Evolutionary conservation across 2,113 vertebrate genomes (phyloP), one percentile per base, ranked within the genome.

Genomic region (Archocentrus centrarchus): DNA sequence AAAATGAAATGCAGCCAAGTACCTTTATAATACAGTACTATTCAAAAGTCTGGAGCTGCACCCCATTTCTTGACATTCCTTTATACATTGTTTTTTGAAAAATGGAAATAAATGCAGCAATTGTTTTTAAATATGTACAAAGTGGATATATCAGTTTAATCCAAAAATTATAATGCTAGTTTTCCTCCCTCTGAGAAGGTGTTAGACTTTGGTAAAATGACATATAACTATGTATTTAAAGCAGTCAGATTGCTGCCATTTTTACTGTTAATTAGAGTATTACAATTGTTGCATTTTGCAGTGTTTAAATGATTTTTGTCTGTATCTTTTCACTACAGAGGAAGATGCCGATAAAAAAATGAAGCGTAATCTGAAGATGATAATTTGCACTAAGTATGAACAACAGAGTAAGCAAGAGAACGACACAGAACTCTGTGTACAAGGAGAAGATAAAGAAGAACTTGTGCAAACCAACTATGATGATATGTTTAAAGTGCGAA

Each of bases 251-350:
- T 0, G 11, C 11, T 41, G 0, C 10, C 22, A 1, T 64, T 0
- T 24, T 22, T 8, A 0, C 0, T 64, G 22, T 22, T 22, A 22
- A 0, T 37, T 37, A 0, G 44, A 66, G 0, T 6, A 13, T 17
- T 44, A 4, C n/a, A 66, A 0, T 44, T 2, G 0, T 7, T 66
- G 63, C 0, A 37, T 7, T 7, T 5, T 35, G 35, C 35, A 3
- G 41, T 66, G 37, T 66, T 64, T 5, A 39, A 13, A 63, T 39
- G 1, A 0, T 39, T 22, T 13, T 0, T 63, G 0, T 11, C 9
- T 37, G 61, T n/a, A 53, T 18, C 3, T 3, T 55, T 20, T 55
- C 18, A 8, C 7, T 3, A 55, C 3, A 55, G 50, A 20, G 50
- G 7, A 55, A 55, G 3, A 55, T 20, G 6, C 1, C 6, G 3